Conservation (phyloP, 2,113 vertebrate genomes). For the zebrafish (Danio rerio) region GRCz12tu NC_133199.1:40801501-40802000, state of each 20-base stretch:
- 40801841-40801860: not conserved
- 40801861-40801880: too few relatives aligned
- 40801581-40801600: constrained; percentile 7
- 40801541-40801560: constrained; percentile 45
- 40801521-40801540: constrained; percentile 56
- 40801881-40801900: too few relatives aligned
- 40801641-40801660: not conserved
- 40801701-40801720: constrained; percentile 45
- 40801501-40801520: constrained; percentile 67
- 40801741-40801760: constrained; percentile 41
- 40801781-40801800: not conserved
- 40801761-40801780: constrained; percentile 8
- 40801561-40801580: constrained; percentile 45
- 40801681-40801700: not conserved
- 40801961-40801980: too few relatives aligned
- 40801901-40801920: too few relatives aligned
- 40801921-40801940: too few relatives aligned
- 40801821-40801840: not conserved
- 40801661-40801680: not conserved
- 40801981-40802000: too few relatives aligned
- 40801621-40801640: not conserved
- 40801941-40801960: too few relatives aligned
- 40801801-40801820: not conserved
- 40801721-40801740: constrained; percentile 42
- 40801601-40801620: not conserved